Conservation (phyloP, 2,888 invertebrate genomes). For the Cantharis flavilabris region DNA sequence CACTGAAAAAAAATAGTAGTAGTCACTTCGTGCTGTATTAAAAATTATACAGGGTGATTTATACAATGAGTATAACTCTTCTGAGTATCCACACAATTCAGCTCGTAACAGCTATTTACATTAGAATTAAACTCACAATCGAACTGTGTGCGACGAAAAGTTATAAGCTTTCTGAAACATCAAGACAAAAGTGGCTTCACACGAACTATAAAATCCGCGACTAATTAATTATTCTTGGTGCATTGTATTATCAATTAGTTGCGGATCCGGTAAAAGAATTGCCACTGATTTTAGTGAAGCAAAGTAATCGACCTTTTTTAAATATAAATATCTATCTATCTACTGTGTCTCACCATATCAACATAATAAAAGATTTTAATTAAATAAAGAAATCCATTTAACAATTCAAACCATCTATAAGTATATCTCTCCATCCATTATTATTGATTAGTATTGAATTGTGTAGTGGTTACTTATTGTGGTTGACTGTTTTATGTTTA, state of each 20-base stretch:
- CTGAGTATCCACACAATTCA: background rate
- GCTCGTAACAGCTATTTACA: background rate
- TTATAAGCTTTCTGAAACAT: constrained; percentile 14
- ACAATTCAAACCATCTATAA: no score
- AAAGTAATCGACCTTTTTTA: constrained; percentile 18
- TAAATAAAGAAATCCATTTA: background rate
- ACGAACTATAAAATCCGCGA: constrained; percentile 41
- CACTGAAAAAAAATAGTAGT: background rate
- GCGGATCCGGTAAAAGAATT: constrained; percentile 39
- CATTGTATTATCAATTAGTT: constrained; percentile 43
- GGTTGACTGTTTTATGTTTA: no score
- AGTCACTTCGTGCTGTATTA: background rate
- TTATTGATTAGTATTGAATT: no score
- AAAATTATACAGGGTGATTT: background rate
- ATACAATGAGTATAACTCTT: background rate
- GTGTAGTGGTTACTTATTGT: no score
- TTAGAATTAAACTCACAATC: background rate
- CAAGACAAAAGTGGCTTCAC: constrained; percentile 42
- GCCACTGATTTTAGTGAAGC: constrained; percentile 40
- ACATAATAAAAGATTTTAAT: background rate
- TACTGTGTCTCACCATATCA: background rate
- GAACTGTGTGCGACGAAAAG: background rate
- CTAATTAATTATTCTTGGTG: constrained; percentile 38
- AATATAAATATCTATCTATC: background rate
- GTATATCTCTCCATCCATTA: no score